Percentiles rank a stretch among this genome's conserved stretches.
These are phyloP conservation scores for Hydra vulgaris DNA, from an alignment of 30 jellyfish, hydroid and myxozoan species.

Conservation along the genomic window DNA sequence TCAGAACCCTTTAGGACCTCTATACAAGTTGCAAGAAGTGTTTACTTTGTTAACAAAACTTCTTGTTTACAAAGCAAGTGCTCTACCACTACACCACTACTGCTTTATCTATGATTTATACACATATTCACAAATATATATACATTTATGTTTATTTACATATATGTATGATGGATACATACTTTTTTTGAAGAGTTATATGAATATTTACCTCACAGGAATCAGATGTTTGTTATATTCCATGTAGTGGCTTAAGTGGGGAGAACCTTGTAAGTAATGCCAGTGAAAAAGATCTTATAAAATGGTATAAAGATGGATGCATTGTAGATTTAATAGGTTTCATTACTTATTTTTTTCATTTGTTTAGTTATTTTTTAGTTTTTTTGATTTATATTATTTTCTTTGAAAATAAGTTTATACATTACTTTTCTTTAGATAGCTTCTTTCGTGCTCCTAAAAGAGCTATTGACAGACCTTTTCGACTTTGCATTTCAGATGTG, in stretches of 20 bases:
- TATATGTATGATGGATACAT: too few relatives aligned
- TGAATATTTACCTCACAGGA: constrained; percentile 44
- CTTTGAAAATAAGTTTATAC: background rate
- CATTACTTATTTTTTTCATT: background rate
- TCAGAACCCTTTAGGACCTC: too few relatives aligned
- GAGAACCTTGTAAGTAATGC: constrained; percentile 72
- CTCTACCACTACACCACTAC: too few relatives aligned
- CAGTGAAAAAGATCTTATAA: constrained; percentile 31
- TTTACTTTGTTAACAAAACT: too few relatives aligned
- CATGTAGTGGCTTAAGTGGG: constrained; percentile 97
- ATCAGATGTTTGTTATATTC: constrained; percentile 64
- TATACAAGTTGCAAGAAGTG: too few relatives aligned
- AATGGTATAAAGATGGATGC: constrained; percentile 65
- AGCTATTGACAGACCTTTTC: constrained; percentile 88
- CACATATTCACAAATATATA: too few relatives aligned
- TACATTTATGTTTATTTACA: too few relatives aligned
- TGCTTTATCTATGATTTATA: too few relatives aligned
- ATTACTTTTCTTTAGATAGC: background rate
- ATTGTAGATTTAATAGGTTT: constrained; percentile 74
- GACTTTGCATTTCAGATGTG: constrained; percentile 84
- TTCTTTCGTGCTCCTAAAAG: constrained; percentile 50
- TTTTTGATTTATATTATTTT: background rate
- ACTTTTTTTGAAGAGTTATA: too few relatives aligned
- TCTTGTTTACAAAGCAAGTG: too few relatives aligned
- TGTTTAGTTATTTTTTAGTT: background rate